phyloP scores from a whole-genome alignment of 2,888 invertebrate genomes.

The Pristionchus maxplancki region DNA sequence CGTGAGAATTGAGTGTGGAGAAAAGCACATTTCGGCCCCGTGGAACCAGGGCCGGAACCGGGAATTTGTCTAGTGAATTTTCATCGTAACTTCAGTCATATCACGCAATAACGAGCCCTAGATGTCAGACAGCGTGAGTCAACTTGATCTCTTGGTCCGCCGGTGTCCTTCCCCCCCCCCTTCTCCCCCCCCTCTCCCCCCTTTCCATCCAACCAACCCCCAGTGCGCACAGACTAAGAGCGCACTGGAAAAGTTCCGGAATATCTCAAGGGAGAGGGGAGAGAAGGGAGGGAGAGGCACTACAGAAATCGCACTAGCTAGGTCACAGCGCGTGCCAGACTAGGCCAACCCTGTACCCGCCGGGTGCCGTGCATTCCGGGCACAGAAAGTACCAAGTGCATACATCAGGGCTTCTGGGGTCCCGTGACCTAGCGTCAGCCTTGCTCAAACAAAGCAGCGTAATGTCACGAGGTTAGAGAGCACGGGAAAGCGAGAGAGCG shows the following conservation, averaged over 20 bases:
- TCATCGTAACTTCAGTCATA: too few relatives aligned
- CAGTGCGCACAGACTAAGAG: not conserved
- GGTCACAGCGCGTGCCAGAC: not conserved
- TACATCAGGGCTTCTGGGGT: not conserved
- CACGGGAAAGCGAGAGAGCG: not conserved
- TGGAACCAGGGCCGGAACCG: not conserved
- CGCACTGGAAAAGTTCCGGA: conserved; percentile 28
- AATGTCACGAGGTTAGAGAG: not conserved
- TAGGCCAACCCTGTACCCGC: conserved; percentile 18
- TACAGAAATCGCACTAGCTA: not conserved
- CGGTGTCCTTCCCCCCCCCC: not conserved
- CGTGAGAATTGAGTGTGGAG: not conserved
- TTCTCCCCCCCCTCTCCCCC: not conserved
- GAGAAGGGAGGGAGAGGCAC: not conserved
- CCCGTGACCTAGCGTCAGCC: not conserved
- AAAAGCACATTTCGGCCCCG: not conserved
- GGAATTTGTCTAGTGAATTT: too few relatives aligned
- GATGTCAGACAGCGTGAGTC: too few relatives aligned
- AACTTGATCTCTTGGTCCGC: not conserved
- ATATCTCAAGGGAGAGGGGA: not conserved
- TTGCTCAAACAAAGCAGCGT: not conserved
- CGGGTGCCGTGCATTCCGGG: not conserved
- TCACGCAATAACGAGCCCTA: not conserved
- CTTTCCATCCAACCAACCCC: not conserved
- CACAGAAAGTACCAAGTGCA: not conserved